Percentiles rank a stretch among this genome's conserved stretches.
These are phyloP conservation scores for Trichogramma evanescens DNA, from an alignment of 2,888 invertebrate genomes.

Conservation along the genomic window DNA sequence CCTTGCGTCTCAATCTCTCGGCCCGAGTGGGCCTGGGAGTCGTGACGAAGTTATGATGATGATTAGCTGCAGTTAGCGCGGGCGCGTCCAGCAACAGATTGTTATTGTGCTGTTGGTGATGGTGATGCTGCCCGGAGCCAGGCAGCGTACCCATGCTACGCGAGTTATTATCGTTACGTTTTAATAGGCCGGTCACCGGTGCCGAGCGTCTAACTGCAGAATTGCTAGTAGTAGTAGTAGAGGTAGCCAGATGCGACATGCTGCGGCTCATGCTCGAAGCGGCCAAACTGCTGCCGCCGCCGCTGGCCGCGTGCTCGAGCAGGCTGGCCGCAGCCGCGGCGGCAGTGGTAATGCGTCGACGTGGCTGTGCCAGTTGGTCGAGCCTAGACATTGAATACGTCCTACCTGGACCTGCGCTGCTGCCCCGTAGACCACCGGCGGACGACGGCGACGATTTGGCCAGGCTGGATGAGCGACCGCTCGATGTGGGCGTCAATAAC, in stretches of 20 bases:
- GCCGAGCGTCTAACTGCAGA: conserved; percentile 27
- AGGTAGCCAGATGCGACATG: conserved; percentile 62
- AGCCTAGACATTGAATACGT: conserved; percentile 90
- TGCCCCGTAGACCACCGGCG: conserved; percentile 35
- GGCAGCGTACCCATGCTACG: conserved; percentile 47
- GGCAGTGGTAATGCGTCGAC: conserved; percentile 49
- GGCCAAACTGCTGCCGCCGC: conserved; percentile 40
- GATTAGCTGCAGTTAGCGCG: too few species aligned
- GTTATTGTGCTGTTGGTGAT: too few species aligned
- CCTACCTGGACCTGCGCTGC: conserved; percentile 65
- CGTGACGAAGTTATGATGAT: too few species aligned
- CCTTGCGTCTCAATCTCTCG: conserved; percentile 43
- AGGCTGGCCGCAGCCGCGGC: conserved; percentile 39
- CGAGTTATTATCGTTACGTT: conserved; percentile 43
- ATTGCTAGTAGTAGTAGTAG: conserved; percentile 38
- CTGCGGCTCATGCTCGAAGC: conserved; percentile 59
- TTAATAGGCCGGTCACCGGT: conserved; percentile 50
- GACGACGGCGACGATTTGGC: conserved; percentile 23
- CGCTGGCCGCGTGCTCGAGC: conserved; percentile 30
- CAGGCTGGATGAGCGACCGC: conserved; percentile 25
- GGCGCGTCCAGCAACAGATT: too few species aligned
- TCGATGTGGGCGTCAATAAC: background rate
- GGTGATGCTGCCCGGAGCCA: conserved; percentile 20
- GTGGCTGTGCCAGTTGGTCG: conserved; percentile 74
- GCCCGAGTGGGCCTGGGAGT: conserved; percentile 40